Evolutionary conservation across 2,888 invertebrate genomes (phyloP).

Genomic region (Kryphioiulus occultus): DNA sequence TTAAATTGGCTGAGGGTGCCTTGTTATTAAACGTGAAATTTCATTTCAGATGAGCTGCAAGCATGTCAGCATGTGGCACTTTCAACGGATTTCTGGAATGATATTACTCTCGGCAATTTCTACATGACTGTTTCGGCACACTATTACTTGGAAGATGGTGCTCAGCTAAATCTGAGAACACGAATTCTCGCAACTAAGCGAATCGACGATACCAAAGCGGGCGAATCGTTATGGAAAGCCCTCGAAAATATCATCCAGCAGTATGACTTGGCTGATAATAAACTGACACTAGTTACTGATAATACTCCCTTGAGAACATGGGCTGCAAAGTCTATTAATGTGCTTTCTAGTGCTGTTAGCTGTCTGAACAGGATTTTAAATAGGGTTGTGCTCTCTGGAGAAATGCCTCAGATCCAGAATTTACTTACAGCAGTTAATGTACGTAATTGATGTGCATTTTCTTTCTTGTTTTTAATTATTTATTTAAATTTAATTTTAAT

Average conservation of each 20-base stretch:
- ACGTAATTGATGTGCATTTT: neutral
- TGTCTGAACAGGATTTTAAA: conserved; percentile 33
- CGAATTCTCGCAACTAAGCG: neutral
- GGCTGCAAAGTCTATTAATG: neutral
- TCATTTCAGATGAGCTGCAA: conserved; percentile 6
- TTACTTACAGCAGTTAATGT: neutral
- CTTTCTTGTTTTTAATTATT: neutral
- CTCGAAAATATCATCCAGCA: conserved; percentile 33
- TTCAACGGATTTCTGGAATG: conserved; percentile 2
- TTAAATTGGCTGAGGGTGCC: neutral
- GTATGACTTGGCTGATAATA: neutral
- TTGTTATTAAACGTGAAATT: neutral
- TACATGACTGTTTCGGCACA: conserved; percentile 28
- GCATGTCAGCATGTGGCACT: conserved; percentile 35
- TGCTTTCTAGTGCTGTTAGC: neutral
- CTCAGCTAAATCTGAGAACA: conserved; percentile 20
- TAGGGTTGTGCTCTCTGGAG: neutral
- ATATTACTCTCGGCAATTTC: neutral
- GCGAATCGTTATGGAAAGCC: neutral
- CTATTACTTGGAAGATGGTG: conserved; percentile 14
- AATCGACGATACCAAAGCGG: neutral
- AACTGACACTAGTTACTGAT: conserved; percentile 20
- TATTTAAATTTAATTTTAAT: too few species aligned
- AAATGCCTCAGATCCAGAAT: neutral
- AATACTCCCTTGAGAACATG: neutral